Evolutionary conservation across 64 coral and sea anemone species (phyloP).

Genomic region (Orbicella faveolata): DNA sequence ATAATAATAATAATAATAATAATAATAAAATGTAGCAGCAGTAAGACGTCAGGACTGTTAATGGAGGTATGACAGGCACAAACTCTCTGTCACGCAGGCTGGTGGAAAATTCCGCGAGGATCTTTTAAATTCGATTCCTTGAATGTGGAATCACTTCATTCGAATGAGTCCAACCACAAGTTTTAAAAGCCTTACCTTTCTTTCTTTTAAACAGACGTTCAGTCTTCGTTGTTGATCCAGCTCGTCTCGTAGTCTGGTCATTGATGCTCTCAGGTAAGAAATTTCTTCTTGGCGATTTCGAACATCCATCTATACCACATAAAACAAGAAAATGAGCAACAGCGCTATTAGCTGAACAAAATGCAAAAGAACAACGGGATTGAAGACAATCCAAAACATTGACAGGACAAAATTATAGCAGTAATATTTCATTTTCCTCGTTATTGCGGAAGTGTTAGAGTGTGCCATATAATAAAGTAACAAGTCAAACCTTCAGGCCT

Average conservation of each 20-base stretch:
- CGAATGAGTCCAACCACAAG: neutral
- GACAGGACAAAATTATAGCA: neutral
- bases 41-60: no score
- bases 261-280: constrained; percentile 72
- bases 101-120: no score
- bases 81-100: no score
- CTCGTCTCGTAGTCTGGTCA: constrained; percentile 76
- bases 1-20: no score
- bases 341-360: neutral
- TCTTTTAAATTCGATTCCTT: no score
- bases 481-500: constrained; percentile 63
- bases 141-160: no score
- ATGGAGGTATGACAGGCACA: no score
- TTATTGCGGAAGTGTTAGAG: no score
- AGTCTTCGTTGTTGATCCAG: constrained; percentile 79
- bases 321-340: neutral
- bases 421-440: neutral
- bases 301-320: constrained; percentile 68
- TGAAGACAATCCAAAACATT: no score
- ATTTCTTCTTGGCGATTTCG: constrained; percentile 89
- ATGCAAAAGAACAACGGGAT: no score
- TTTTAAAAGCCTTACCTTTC: constrained; percentile 59
- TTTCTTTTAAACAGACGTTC: constrained; percentile 73
- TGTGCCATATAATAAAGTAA: neutral
- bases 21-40: no score